These are phyloP conservation scores for Gymnopithys bicolor DNA, from an alignment of 2,797 vertebrate species.

Conservation along the genomic window DNA sequence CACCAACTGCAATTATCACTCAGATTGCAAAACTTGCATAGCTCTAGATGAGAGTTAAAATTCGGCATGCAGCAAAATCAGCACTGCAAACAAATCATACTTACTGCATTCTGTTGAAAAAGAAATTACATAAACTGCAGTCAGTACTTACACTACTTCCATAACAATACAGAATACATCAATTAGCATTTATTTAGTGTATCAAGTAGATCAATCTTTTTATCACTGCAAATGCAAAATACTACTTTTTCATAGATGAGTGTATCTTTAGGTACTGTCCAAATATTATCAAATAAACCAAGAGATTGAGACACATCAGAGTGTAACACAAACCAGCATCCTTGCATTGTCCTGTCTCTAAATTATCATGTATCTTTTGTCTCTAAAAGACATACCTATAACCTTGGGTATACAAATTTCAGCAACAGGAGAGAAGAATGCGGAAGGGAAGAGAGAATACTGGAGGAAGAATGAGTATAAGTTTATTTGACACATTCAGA, in stretches of 20 bases:
- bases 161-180: slow-evolving; percentile 1
- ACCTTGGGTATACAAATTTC: neutral
- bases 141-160: slow-evolving; percentile 61
- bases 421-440: neutral
- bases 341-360: neutral
- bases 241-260: neutral
- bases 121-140: slow-evolving; percentile 72
- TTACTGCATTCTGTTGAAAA: slow-evolving; percentile 91
- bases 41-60: slow-evolving; percentile 62
- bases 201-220: neutral
- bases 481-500: neutral
- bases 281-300: neutral
- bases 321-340: neutral
- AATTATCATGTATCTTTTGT: neutral
- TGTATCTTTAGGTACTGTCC: neutral
- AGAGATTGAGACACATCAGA: neutral
- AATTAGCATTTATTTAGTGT: slow-evolving; percentile 1
- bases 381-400: neutral
- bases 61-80: slow-evolving; percentile 81
- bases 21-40: slow-evolving; percentile 52
- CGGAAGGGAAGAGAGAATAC: neutral
- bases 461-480: neutral
- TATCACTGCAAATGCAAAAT: neutral
- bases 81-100: slow-evolving; percentile 87
- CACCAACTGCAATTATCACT: slow-evolving; percentile 48